Evolutionary conservation across 2,797 vertebrate species (phyloP).

Genomic region (Pachyuromys duprasi): DNA sequence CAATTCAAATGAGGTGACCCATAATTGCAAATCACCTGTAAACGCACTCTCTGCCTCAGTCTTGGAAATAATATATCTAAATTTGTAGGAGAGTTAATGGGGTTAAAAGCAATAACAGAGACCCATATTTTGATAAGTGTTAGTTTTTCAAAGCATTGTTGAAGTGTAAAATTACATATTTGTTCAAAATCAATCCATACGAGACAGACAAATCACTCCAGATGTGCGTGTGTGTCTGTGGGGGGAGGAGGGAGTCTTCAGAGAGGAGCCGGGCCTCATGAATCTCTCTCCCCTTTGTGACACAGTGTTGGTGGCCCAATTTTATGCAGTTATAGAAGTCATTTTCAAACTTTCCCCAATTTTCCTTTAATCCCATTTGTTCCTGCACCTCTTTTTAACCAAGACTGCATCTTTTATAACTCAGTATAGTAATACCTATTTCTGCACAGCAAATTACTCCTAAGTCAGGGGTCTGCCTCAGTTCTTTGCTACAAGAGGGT

Average conservation of each 20-base stretch:
- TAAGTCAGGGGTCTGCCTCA: neutral
- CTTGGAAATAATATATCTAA: conserved; percentile 52
- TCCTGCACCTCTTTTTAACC: neutral
- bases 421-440: neutral
- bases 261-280: neutral
- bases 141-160: conserved; percentile 52
- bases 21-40: conserved; percentile 57
- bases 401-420: neutral
- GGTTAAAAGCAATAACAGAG: conserved; percentile 46
- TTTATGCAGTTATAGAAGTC: neutral
- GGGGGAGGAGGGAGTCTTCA: neutral
- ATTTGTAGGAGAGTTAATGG: conserved; percentile 50
- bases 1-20: conserved; percentile 46
- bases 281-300: neutral
- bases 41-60: conserved; percentile 42
- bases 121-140: conserved; percentile 40
- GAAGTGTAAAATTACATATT: conserved; percentile 52
- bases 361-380: neutral
- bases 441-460: neutral
- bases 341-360: neutral
- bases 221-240: neutral
- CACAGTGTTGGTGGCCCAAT: neutral
- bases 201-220: conserved; percentile 34
- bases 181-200: conserved; percentile 61
- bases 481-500: neutral